phyloP scores from a whole-genome alignment of 2,888 invertebrate genomes.

The Luperina testacea region DNA sequence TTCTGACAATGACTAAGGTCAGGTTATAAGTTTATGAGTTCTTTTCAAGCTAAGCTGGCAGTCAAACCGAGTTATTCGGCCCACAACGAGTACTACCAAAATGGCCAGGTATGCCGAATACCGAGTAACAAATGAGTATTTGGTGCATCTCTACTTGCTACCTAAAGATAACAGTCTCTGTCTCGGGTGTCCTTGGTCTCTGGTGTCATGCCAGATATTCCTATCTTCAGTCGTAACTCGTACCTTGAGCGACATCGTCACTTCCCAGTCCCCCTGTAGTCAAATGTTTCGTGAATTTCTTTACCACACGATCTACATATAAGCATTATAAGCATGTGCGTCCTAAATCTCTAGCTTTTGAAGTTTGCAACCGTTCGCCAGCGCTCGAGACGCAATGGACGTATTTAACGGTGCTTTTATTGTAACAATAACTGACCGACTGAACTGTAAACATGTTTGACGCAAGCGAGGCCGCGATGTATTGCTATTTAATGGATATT shows the following conservation, averaged over 20 bases:
- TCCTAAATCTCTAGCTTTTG: slow-evolving; percentile 18
- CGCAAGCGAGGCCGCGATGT: slow-evolving; percentile 30
- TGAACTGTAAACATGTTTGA: slow-evolving; percentile 32
- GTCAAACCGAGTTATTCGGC: too few relatives aligned
- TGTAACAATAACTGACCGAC: slow-evolving; percentile 33
- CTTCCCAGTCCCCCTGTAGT: rapidly evolving
- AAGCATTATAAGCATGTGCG: too few relatives aligned
- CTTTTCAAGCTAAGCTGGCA: too few relatives aligned
- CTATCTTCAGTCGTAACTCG: not conserved
- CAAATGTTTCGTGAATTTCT: not conserved
- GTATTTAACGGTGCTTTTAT: slow-evolving; percentile 48
- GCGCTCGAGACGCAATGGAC: slow-evolving; percentile 2
- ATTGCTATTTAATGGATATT: slow-evolving; percentile 12
- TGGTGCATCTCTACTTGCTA: too few relatives aligned
- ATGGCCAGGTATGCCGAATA: too few relatives aligned
- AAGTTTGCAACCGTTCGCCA: slow-evolving; percentile 6
- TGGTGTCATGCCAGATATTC: not conserved
- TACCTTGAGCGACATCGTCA: not conserved
- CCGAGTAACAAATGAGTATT: too few relatives aligned
- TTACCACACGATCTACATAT: not conserved
- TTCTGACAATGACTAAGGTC: too few relatives aligned
- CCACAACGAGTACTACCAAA: too few relatives aligned
- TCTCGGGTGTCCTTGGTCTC: not conserved
- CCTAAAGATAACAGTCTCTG: not conserved
- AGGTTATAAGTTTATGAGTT: too few relatives aligned